Percentiles rank a stretch among this genome's conserved stretches.
Conservation (phyloP, 2,113 vertebrate species). For the Chascanopsetta lugubris region DNA sequence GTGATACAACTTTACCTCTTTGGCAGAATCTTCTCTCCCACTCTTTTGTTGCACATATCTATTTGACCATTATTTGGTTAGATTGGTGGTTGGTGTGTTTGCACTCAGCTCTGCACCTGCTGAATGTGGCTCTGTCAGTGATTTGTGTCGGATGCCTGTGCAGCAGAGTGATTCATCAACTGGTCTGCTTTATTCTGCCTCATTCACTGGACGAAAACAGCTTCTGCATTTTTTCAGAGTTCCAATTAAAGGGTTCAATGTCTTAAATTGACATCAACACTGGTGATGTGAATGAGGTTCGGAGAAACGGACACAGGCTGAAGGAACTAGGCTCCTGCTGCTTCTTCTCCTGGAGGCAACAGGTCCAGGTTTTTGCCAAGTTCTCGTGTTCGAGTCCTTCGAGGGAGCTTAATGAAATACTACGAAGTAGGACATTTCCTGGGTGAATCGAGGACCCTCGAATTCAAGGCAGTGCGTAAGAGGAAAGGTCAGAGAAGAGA, state of each 20-base stretch:
- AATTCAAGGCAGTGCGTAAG: background rate
- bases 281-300: slow-evolving; percentile 3
- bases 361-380: background rate
- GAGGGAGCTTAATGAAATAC: background rate
- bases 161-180: background rate
- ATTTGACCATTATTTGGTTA: no score
- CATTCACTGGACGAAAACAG: background rate
- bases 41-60: no score
- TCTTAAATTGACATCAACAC: background rate
- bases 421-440: background rate
- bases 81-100: no score
- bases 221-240: background rate
- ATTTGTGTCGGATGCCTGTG: no score
- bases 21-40: no score
- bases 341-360: background rate
- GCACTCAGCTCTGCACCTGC: no score
- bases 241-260: slow-evolving; percentile 2
- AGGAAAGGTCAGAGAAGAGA: slow-evolving; percentile 6
- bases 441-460: background rate
- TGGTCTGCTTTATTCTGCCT: background rate
- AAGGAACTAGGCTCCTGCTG: background rate
- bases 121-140: no score
- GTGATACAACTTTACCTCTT: no score
- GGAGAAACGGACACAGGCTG: background rate
- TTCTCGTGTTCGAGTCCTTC: background rate